Percentiles rank a stretch among this genome's conserved stretches.
Conservation (phyloP, 2,888 invertebrate species). For the Germaria angustata region DNA sequence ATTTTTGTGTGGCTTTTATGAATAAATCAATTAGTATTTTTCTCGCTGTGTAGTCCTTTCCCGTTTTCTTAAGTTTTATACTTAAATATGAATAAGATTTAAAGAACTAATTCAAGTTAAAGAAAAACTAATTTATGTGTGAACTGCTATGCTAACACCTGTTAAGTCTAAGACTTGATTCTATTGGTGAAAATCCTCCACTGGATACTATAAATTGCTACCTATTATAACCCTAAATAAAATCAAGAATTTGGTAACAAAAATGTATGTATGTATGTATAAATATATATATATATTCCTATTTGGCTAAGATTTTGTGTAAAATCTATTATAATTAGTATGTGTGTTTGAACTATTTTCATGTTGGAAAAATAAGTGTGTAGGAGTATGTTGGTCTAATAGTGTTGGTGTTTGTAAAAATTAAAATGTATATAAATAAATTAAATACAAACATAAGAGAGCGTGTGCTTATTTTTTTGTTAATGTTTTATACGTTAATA, state of each 20-base stretch:
- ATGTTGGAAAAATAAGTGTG: conserved; percentile 19
- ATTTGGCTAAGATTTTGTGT: no score
- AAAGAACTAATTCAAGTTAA: background rate
- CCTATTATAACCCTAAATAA: background rate
- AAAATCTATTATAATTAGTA: conserved; percentile 3
- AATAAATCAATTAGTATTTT: no score
- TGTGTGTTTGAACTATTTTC: conserved; percentile 25
- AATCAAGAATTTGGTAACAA: background rate
- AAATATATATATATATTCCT: no score
- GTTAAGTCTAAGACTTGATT: conserved; percentile 3
- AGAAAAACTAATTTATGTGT: background rate
- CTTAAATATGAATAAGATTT: background rate
- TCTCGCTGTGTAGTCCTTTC: background rate
- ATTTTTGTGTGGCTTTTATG: no score
- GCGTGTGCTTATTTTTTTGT: conserved; percentile 15
- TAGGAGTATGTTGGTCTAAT: background rate
- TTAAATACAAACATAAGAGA: background rate
- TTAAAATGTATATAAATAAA: background rate
- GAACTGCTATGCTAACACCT: background rate
- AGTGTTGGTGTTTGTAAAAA: background rate
- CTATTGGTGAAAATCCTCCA: background rate
- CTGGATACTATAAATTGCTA: background rate
- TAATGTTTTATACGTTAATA: background rate
- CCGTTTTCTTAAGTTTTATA: background rate
- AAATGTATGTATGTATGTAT: no score